Percentiles rank a stretch among this genome's conserved stretches.
Conservation (phyloP, 2,888 invertebrate species). For the Linyphia triangularis region DNA sequence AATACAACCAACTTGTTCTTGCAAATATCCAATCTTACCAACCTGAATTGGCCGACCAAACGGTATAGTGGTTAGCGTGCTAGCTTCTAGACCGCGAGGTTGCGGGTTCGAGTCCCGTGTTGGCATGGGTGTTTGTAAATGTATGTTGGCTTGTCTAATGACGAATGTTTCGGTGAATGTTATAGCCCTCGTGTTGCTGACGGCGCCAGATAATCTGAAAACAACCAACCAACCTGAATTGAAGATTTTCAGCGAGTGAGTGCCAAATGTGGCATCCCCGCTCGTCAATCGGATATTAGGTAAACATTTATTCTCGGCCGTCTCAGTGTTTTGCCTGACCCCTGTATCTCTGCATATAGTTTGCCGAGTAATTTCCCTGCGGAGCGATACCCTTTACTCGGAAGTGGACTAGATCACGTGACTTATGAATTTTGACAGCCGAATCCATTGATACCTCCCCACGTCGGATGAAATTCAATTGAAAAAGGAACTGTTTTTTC, state of each 20-base stretch:
- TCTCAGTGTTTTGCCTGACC: slow-evolving; percentile 71
- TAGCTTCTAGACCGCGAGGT: too few relatives aligned
- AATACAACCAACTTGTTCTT: background rate
- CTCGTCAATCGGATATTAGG: slow-evolving; percentile 52
- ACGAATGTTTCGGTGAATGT: too few relatives aligned
- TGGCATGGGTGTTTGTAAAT: too few relatives aligned
- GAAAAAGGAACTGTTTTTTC: slow-evolving; percentile 1
- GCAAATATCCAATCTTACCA: background rate
- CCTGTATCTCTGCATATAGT: slow-evolving; percentile 73
- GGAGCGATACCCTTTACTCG: slow-evolving; percentile 70
- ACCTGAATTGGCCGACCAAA: too few relatives aligned
- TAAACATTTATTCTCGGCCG: slow-evolving; percentile 72
- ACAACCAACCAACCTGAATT: too few relatives aligned
- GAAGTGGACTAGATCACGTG: slow-evolving; percentile 50
- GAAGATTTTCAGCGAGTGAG: background rate
- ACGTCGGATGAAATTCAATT: slow-evolving; percentile 71
- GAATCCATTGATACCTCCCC: slow-evolving; percentile 65
- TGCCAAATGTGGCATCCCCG: slow-evolving; percentile 63
- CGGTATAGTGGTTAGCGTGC: too few relatives aligned
- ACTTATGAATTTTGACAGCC: slow-evolving; percentile 73
- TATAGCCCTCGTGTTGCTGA: too few relatives aligned
- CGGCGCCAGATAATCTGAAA: too few relatives aligned
- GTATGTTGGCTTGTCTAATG: too few relatives aligned
- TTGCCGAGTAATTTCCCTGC: slow-evolving; percentile 69
- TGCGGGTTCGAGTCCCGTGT: too few relatives aligned